Evolutionary conservation across 2,888 invertebrate species (phyloP).

Genomic region (Malthinus flaveolus): DNA sequence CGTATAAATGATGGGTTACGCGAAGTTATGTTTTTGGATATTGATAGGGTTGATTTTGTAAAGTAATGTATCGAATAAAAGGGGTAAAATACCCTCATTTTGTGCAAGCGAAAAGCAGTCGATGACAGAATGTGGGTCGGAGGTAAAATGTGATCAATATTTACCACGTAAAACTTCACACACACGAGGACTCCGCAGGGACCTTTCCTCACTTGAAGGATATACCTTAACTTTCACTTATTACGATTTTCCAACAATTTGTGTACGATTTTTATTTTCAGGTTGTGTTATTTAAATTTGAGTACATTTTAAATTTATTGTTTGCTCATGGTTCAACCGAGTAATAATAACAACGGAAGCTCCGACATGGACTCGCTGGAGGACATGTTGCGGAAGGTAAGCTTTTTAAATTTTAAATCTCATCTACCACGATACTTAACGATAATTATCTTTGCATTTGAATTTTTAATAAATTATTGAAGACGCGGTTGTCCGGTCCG

Average conservation of each 20-base stretch:
- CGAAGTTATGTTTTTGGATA: background rate
- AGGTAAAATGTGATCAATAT: slow-evolving; percentile 42
- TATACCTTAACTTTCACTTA: slow-evolving; percentile 27
- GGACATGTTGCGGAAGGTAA: slow-evolving; percentile 57
- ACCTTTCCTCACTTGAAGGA: slow-evolving; percentile 24
- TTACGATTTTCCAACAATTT: slow-evolving; percentile 24
- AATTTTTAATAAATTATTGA: too few species aligned
- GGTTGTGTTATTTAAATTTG: slow-evolving; percentile 1
- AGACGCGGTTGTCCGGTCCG: too few species aligned
- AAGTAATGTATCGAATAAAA: slow-evolving; percentile 22
- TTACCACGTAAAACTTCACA: slow-evolving; percentile 62
- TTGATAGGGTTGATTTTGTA: slow-evolving; percentile 11
- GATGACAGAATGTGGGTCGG: slow-evolving; percentile 46
- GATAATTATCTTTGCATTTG: too few species aligned
- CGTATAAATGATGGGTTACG: background rate
- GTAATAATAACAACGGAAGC: slow-evolving; percentile 54
- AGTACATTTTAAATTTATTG: slow-evolving; percentile 2
- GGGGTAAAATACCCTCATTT: slow-evolving; percentile 24
- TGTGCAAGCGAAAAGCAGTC: slow-evolving; percentile 26
- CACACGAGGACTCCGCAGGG: slow-evolving; percentile 22
- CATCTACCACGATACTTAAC: too few species aligned
- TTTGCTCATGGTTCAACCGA: slow-evolving; percentile 52
- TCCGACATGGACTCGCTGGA: slow-evolving; percentile 56
- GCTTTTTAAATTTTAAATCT: background rate
- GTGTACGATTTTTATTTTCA: background rate